phyloP scores from a whole-genome alignment of 1,140 invertebrate species.

The Anastrepha ludens region DNA sequence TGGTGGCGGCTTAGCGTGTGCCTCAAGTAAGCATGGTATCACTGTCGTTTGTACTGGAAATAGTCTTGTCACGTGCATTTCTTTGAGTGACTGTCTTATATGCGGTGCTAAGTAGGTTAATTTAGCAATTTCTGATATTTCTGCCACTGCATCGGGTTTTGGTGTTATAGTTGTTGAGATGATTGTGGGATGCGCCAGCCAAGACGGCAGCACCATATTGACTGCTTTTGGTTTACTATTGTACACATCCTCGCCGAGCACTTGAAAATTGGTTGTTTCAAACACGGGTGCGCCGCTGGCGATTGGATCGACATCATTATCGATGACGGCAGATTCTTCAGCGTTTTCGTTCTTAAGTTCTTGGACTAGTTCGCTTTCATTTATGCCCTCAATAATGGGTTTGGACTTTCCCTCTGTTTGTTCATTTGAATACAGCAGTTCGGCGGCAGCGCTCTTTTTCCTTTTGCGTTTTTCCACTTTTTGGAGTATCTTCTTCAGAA shows the following conservation, averaged over 20 bases:
- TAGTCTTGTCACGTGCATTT: constrained; percentile 85
- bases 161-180: constrained; percentile 78
- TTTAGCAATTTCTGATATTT: constrained; percentile 78
- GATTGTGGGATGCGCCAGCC: constrained; percentile 87
- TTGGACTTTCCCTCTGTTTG: constrained; percentile 2
- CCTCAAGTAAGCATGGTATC: constrained; percentile 86
- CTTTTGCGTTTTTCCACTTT: constrained; percentile 71
- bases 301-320: constrained; percentile 29
- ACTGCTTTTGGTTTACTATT: constrained; percentile 77
- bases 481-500: constrained; percentile 78
- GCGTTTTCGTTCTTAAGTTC: neutral
- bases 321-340: constrained; percentile 45
- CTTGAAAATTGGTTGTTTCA: constrained; percentile 73
- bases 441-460: constrained; percentile 56
- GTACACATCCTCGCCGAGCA: constrained; percentile 76
- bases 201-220: constrained; percentile 86
- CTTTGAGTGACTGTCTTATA: constrained; percentile 80
- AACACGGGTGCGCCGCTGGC: constrained; percentile 43
- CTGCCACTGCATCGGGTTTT: constrained; percentile 79
- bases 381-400: neutral
- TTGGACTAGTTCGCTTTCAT: neutral
- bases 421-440: constrained; percentile 8
- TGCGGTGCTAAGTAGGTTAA: constrained; percentile 66
- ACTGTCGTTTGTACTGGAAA: constrained; percentile 92
- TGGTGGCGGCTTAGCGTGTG: constrained; percentile 77